These are phyloP conservation scores for Matsumyia berberina DNA, from an alignment of 2,888 invertebrate species.

Conservation along the genomic window DNA sequence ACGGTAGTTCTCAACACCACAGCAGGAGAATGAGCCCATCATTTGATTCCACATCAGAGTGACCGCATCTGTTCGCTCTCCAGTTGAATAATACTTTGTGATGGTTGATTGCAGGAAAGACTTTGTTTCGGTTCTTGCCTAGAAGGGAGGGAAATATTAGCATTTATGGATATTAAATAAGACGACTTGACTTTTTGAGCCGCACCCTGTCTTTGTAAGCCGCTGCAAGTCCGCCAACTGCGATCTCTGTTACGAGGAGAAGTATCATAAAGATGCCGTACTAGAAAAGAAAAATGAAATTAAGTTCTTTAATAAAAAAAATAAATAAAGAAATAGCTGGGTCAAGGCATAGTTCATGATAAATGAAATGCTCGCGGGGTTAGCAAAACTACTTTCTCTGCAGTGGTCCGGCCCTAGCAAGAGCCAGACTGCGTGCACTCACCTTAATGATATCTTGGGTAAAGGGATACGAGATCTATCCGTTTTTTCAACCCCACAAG, in stretches of 20 bases:
- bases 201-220: conserved; percentile 88
- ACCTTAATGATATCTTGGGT: too few relatives aligned
- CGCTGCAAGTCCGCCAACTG: conserved; percentile 88
- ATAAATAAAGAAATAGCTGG: too few relatives aligned
- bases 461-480: too few relatives aligned
- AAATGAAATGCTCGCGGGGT: too few relatives aligned
- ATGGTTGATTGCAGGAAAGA: conserved; percentile 87
- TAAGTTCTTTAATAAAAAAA: not conserved
- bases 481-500: too few relatives aligned
- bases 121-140: conserved; percentile 87
- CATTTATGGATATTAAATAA: conserved; percentile 5
- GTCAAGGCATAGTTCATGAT: too few relatives aligned
- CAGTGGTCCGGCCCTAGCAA: too few relatives aligned
- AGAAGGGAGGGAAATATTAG: conserved; percentile 21
- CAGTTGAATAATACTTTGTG: conserved; percentile 86
- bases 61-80: conserved; percentile 87
- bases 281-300: conserved; percentile 84
- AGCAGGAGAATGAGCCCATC: conserved; percentile 89
- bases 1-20: conserved; percentile 89
- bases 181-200: conserved; percentile 32
- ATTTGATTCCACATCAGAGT: conserved; percentile 88
- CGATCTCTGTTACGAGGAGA: conserved; percentile 88
- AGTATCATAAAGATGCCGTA: conserved; percentile 88
- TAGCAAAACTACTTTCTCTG: too few relatives aligned
- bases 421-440: too few relatives aligned